These are phyloP conservation scores for Cantharis rufa DNA, from an alignment of 2,888 invertebrate genomes.

Conservation along the genomic window DNA sequence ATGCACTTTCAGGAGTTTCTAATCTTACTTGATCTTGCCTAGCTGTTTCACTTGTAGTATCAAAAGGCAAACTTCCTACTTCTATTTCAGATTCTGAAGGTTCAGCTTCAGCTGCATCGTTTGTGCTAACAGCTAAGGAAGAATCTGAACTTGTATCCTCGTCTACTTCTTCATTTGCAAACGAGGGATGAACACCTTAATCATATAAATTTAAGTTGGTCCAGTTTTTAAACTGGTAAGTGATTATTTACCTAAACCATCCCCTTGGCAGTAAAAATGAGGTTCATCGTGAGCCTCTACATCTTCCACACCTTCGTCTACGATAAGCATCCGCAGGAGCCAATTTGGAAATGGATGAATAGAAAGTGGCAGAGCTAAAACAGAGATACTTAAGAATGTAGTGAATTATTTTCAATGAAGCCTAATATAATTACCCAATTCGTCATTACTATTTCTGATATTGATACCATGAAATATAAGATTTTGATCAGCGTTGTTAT, in stretches of 20 bases:
- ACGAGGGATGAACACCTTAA: constrained; percentile 52
- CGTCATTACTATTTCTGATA: not conserved
- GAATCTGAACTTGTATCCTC: constrained; percentile 42
- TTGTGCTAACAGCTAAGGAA: constrained; percentile 31
- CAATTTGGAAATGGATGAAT: constrained; percentile 50
- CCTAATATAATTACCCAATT: not conserved
- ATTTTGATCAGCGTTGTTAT: not conserved
- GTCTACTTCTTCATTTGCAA: constrained; percentile 46
- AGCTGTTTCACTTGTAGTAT: constrained; percentile 1
- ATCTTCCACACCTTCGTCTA: constrained; percentile 31
- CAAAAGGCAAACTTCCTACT: constrained; percentile 14
- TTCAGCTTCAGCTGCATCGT: constrained; percentile 17
- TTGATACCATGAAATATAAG: not conserved
- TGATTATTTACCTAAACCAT: constrained; percentile 49
- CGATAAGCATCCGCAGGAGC: constrained; percentile 50
- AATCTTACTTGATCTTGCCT: not conserved
- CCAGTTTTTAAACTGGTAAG: not conserved
- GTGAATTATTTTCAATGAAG: not conserved
- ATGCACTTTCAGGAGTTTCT: not conserved
- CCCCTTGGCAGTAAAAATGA: constrained; percentile 55
- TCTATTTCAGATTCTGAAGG: constrained; percentile 20
- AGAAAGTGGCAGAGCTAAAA: constrained; percentile 17
- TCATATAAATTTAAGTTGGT: not conserved
- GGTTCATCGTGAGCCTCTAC: constrained; percentile 45
- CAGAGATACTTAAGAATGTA: constrained; percentile 2